A percentile compares a stretch with the other conserved stretches of the same genome.
These are phyloP conservation scores for Pseudorectes ferrugineus DNA, from an alignment of 2,113 vertebrate genomes.

Conservation along the genomic window DNA sequence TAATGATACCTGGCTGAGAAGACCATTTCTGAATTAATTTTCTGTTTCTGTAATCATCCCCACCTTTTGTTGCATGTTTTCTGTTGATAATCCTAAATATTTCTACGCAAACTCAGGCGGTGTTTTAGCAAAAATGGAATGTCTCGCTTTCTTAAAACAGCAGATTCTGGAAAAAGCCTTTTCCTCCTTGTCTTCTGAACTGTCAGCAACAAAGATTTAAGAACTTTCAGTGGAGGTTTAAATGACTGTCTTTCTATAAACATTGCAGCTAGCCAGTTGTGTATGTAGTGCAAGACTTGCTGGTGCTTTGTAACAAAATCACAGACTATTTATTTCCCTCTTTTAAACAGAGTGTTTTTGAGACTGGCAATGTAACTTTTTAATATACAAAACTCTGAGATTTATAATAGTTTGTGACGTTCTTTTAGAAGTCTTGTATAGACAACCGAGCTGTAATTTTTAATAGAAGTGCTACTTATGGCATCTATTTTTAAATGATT, in stretches of 20 bases:
- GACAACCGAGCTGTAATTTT: neutral
- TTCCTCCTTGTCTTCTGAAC: slow-evolving; percentile 5
- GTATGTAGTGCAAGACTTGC: neutral
- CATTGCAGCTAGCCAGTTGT: neutral
- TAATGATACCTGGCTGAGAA: neutral
- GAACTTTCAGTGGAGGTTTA: neutral
- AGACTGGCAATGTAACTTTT: neutral
- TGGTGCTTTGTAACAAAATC: neutral
- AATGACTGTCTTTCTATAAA: slow-evolving; percentile 1
- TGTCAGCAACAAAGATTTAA: slow-evolving; percentile 38
- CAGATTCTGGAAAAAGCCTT: neutral
- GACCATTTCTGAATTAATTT: neutral
- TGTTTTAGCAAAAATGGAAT: neutral
- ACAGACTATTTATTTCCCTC: neutral
- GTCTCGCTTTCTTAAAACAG: neutral
- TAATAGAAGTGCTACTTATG: neutral
- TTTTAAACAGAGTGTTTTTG: neutral
- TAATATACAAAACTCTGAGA: neutral
- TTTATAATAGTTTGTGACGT: neutral
- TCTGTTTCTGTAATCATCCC: neutral
- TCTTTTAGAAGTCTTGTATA: neutral
- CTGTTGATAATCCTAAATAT: neutral
- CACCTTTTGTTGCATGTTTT: neutral
- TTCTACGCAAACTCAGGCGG: neutral
- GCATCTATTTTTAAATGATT: neutral